phyloP scores from a whole-genome alignment of 2,113 vertebrate species.

The Macrotis lagotis region DNA sequence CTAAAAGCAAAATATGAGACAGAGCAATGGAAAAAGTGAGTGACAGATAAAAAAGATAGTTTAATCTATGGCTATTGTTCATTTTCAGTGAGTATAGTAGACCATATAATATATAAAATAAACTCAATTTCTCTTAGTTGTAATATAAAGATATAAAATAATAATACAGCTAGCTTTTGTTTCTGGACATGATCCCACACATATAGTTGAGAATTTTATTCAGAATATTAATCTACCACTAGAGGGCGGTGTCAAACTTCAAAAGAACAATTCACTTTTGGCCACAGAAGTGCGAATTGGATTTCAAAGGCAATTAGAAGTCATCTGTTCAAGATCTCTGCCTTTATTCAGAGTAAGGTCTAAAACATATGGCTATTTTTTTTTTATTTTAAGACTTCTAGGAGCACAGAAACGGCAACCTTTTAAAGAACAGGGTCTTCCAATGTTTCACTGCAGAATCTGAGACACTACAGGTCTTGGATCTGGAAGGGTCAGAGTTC shows the following conservation, averaged over 20 bases:
- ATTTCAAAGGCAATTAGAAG: constrained; percentile 22
- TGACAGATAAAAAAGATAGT: constrained; percentile 6
- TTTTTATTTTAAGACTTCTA: constrained; percentile 35
- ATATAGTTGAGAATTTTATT: background rate
- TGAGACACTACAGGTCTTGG: background rate
- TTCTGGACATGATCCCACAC: background rate
- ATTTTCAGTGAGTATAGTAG: constrained; percentile 3
- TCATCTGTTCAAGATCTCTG: background rate
- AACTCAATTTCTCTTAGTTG: background rate
- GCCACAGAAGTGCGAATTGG: background rate
- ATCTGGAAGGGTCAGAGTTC: background rate
- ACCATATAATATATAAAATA: constrained; percentile 2
- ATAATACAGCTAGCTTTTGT: constrained; percentile 32
- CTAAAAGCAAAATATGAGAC: constrained; percentile 80
- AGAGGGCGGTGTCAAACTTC: constrained; percentile 44
- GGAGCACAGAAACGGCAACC: background rate
- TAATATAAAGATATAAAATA: constrained; percentile 5
- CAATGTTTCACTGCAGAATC: constrained; percentile 3
- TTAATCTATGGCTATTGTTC: constrained; percentile 17
- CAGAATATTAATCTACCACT: constrained; percentile 16
- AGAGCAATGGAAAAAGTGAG: constrained; percentile 37
- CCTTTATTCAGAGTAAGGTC: background rate
- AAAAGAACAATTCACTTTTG: background rate
- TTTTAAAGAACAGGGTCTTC: background rate
- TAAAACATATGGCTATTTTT: constrained; percentile 4